Base-by-base conservation (phyloP, 2,888 invertebrate genomes). In the Sialis lutaria region DNA sequence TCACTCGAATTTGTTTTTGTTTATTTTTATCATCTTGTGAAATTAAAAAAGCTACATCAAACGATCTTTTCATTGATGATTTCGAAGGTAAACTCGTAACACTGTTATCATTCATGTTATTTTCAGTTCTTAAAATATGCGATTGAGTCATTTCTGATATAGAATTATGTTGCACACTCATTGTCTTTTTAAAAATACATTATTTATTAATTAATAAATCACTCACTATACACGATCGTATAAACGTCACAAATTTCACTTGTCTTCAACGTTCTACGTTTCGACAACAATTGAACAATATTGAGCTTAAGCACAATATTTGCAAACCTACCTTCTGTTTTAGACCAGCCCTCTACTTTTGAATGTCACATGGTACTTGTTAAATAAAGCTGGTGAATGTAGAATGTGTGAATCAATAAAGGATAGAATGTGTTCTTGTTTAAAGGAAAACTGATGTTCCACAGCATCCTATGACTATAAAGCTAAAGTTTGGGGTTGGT, bases 41-140 rank as follows among this genome's bases (percentile, higher is more conserved):
- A 73, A 90, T 88, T 31, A 91, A 67, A 57, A 91, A 91, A 1
- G 90, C 90, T 7, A 91, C 90, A 61, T 91, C 90, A 60, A 91
- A 91, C 1, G 88, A 84, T 10, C 91, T 69, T 58, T 91, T 91
- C n/a, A 64, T 53, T 37, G 54, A 70, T 53, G 64, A 72, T 58
- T 65, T 74, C 31, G 52, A 61, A 57, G 57, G 60, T 65, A 10
- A 12, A 35, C 42, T 42, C 6, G 47, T 47, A n/a, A 47, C 47
- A 9, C 39, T 5, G 6, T 9, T 12, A n/a, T 37, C 37, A 33
- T 7, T 4, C 6, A 42, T 31, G 9, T 42, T 31, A 42, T 37
- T 41, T 22, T 22, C 22, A 22, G 22, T 22, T 22, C 22, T 22
- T 22, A 22, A 22, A 22, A 22, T 22, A 2, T 22, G 22, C 8